Percentiles rank a stretch among this genome's conserved stretches.
Conservation (phyloP, 2,113 vertebrate species). For the Prochilodus magdalenae region DNA sequence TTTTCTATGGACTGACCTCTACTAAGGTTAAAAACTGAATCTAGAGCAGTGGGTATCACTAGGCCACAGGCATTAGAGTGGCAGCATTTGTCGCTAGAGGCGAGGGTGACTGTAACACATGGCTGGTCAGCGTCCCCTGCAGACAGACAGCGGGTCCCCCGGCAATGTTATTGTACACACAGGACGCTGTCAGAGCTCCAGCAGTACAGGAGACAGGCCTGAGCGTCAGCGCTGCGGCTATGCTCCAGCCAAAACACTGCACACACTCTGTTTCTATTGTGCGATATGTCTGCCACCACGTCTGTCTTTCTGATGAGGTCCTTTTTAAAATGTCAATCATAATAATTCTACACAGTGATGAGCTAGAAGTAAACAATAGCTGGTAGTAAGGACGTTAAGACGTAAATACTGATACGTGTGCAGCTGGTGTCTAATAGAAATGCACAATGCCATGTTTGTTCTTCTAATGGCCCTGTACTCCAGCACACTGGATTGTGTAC, state of each 20-base stretch:
- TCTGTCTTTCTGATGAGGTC: not conserved
- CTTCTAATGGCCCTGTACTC: not conserved
- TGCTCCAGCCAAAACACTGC: not conserved
- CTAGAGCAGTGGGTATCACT: not conserved
- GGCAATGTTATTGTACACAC: conserved; percentile 34
- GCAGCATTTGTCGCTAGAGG: not conserved
- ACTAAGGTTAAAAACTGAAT: not conserved
- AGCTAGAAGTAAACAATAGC: not conserved
- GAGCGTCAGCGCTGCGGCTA: not conserved
- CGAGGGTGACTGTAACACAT: conserved; percentile 28
- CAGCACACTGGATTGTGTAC: not conserved
- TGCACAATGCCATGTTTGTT: not conserved
- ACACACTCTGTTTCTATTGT: not conserved
- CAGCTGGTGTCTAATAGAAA: not conserved
- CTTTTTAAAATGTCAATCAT: not conserved
- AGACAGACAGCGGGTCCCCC: conserved; percentile 32
- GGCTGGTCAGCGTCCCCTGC: conserved; percentile 31
- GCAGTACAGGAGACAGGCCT: not conserved
- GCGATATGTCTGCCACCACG: not conserved
- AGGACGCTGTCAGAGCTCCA: conserved; percentile 6
- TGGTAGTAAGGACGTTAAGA: too few species aligned
- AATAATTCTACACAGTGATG: not conserved
- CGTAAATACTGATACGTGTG: too few species aligned
- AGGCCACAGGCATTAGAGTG: not conserved
- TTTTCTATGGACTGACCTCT: conserved; percentile 3